phyloP scores from a whole-genome alignment of 2,888 invertebrate genomes.

The Apotomis betuletana region DNA sequence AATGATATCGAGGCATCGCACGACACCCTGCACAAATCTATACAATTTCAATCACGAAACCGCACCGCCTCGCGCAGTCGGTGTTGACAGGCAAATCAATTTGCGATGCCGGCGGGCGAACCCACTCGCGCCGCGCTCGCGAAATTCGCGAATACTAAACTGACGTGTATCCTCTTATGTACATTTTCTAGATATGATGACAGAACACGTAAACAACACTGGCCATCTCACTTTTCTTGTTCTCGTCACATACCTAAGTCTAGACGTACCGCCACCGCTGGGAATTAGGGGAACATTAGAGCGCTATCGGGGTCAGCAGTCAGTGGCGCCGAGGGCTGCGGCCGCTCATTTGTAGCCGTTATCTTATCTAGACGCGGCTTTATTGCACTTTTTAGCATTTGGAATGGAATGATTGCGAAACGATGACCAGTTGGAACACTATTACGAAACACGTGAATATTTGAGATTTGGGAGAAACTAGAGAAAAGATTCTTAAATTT shows the following conservation, averaged over 20 bases:
- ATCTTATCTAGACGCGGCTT: slow-evolving; percentile 44
- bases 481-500: neutral
- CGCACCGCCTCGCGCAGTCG: neutral
- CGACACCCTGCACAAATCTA: slow-evolving; percentile 5
- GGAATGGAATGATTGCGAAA: slow-evolving; percentile 20
- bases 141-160: too few species aligned
- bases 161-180: too few species aligned
- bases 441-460: neutral
- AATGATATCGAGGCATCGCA: neutral
- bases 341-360: slow-evolving; percentile 36
- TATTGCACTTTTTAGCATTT: slow-evolving; percentile 25
- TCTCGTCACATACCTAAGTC: too few species aligned
- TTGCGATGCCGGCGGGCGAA: too few species aligned
- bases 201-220: too few species aligned
- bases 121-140: too few species aligned
- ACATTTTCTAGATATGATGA: too few species aligned
- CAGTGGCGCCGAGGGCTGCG: neutral
- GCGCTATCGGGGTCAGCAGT: slow-evolving; percentile 42
- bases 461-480: neutral
- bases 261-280: neutral
- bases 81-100: neutral
- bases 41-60: slow-evolving; percentile 22
- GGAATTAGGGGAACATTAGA: slow-evolving; percentile 7
- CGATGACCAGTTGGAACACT: neutral
- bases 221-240: too few species aligned